These are phyloP conservation scores for Zonitis immaculata DNA, from an alignment of 2,888 invertebrate species.

Conservation along the genomic window DNA sequence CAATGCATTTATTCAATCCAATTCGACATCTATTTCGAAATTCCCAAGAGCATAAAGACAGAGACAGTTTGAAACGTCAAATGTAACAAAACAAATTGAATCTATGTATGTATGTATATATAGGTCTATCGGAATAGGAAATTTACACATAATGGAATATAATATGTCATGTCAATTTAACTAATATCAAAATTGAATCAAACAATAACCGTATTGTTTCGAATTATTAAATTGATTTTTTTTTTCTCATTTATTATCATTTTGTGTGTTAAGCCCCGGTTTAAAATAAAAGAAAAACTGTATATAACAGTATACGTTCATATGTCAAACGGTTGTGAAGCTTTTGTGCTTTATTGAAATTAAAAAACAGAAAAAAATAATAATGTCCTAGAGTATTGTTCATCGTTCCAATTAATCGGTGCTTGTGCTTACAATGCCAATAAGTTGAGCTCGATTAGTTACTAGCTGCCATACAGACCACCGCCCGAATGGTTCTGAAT, in stretches of 20 bases:
- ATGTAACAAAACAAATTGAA: slow-evolving; percentile 41
- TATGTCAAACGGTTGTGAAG: too few relatives aligned
- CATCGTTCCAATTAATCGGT: slow-evolving; percentile 22
- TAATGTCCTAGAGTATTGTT: slow-evolving; percentile 13
- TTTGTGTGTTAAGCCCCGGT: too few relatives aligned
- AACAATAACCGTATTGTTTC: too few relatives aligned
- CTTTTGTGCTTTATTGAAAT: too few relatives aligned
- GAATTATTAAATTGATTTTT: too few relatives aligned
- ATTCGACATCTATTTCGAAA: slow-evolving; percentile 2
- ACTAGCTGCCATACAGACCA: background rate
- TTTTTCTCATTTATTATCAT: too few relatives aligned
- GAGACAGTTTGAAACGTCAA: slow-evolving; percentile 34
- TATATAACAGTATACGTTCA: too few relatives aligned
- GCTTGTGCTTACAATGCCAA: slow-evolving; percentile 19
- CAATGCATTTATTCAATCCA: background rate
- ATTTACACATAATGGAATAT: slow-evolving; percentile 26
- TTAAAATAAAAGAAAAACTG: too few relatives aligned
- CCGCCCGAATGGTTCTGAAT: background rate
- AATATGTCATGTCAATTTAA: background rate
- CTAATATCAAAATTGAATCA: background rate
- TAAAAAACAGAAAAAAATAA: background rate
- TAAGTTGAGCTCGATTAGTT: slow-evolving; percentile 5
- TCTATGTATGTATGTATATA: too few relatives aligned
- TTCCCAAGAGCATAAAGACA: slow-evolving; percentile 25
- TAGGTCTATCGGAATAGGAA: slow-evolving; percentile 29